phyloP scores from a whole-genome alignment of 2,888 invertebrate genomes.

The Anaspis maculata region DNA sequence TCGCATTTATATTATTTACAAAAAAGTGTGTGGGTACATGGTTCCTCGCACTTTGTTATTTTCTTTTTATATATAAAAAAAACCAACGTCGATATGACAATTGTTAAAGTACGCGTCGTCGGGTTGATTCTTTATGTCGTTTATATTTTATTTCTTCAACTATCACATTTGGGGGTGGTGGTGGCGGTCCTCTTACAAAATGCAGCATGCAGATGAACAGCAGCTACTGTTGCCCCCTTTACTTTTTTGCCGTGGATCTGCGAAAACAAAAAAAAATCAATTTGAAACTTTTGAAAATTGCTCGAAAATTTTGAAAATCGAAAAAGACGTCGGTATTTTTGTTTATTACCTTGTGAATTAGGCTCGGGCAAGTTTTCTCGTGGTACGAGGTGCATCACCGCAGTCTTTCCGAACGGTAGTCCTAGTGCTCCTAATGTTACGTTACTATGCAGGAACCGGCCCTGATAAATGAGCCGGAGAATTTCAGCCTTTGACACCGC shows the following conservation, averaged over 20 bases:
- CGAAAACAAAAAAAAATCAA: constrained; percentile 41
- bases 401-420: constrained; percentile 93
- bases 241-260: constrained; percentile 93
- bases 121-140: too few relatives aligned
- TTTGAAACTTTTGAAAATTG: constrained; percentile 1
- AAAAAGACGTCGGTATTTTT: too few relatives aligned
- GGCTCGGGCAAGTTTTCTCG: constrained; percentile 99
- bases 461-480: constrained; percentile 98
- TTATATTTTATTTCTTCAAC: too few relatives aligned
- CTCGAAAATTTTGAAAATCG: too few relatives aligned
- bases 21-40: too few relatives aligned
- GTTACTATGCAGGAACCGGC: constrained; percentile 98
- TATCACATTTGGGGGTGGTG: too few relatives aligned
- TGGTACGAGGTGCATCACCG: constrained; percentile 99
- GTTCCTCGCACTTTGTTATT: constrained; percentile 18
- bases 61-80: too few relatives aligned
- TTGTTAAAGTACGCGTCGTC: too few relatives aligned
- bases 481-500: constrained; percentile 95
- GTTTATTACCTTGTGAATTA: constrained; percentile 79
- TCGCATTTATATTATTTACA: constrained; percentile 20
- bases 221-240: constrained; percentile 93
- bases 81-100: too few relatives aligned
- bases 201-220: constrained; percentile 88
- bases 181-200: too few relatives aligned
- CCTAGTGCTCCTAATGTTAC: constrained; percentile 97